Conservation (phyloP, 53 echinoderm and acorn worm species). For the Luidia sarsii region DNA sequence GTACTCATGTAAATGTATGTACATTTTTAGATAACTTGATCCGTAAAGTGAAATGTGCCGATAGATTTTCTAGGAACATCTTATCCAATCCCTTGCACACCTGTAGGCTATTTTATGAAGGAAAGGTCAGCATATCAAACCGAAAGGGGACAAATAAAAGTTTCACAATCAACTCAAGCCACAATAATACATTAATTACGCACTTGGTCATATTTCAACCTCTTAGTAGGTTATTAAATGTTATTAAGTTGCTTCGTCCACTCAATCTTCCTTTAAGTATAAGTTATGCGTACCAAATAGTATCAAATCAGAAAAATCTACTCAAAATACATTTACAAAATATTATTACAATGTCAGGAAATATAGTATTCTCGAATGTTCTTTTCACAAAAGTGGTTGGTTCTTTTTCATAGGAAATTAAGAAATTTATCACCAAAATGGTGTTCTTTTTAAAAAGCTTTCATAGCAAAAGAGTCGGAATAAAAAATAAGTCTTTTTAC, state of each 20-base stretch:
- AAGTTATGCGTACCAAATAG: constrained; percentile 63
- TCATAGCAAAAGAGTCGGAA: constrained; percentile 11
- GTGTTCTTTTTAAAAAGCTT: constrained; percentile 11
- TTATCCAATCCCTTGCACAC: too few relatives aligned
- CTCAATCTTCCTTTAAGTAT: constrained; percentile 46
- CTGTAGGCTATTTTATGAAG: too few relatives aligned
- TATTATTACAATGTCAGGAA: constrained; percentile 59
- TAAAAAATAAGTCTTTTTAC: constrained; percentile 28
- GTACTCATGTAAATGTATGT: too few relatives aligned
- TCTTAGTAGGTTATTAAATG: constrained; percentile 12
- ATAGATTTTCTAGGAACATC: too few relatives aligned
- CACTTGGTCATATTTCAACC: constrained; percentile 30
- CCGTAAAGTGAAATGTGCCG: too few relatives aligned
- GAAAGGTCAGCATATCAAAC: too few relatives aligned
- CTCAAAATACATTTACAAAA: constrained; percentile 73
- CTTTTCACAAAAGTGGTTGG: constrained; percentile 16
- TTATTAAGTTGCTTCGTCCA: constrained; percentile 50
- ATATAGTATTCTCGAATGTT: constrained; percentile 55
- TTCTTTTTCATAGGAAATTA: constrained; percentile 28
- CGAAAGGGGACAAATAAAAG: too few relatives aligned
- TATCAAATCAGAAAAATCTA: constrained; percentile 69
- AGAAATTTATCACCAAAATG: constrained; percentile 47
- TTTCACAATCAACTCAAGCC: too few relatives aligned
- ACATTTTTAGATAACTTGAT: too few relatives aligned
- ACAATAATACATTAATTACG: too few relatives aligned